These are phyloP conservation scores for Drosophila paramelanica DNA, from an alignment of 2,888 invertebrate species.

Conservation along the genomic window DNA sequence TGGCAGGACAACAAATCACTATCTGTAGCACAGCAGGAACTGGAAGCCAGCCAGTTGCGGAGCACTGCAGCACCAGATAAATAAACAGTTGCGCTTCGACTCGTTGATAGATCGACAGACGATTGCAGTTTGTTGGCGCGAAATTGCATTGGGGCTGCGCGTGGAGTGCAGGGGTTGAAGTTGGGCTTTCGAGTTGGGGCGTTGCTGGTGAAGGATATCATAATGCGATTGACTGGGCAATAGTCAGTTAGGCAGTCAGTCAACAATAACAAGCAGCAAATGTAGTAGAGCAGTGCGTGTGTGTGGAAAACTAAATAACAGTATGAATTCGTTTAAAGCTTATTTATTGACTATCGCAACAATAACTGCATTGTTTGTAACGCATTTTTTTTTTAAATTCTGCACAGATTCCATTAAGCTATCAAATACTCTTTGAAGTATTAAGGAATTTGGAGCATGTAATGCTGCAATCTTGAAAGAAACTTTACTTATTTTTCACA, in stretches of 20 bases:
- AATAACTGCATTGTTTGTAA: neutral
- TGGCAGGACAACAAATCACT: slow-evolving; percentile 76
- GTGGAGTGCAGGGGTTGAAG: neutral
- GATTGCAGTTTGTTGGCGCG: slow-evolving; percentile 58
- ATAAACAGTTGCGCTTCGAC: slow-evolving; percentile 55
- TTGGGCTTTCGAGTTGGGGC: neutral
- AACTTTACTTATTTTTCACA: slow-evolving; percentile 58
- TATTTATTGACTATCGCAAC: neutral
- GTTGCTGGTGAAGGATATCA: slow-evolving; percentile 27
- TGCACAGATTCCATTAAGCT: too few species aligned
- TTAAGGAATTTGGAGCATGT: slow-evolving; percentile 1
- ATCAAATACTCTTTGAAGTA: neutral
- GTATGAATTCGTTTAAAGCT: neutral
- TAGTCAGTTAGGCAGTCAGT: slow-evolving; percentile 9
- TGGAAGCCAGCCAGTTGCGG: slow-evolving; percentile 28
- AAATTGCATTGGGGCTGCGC: slow-evolving; percentile 45
- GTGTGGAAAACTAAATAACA: neutral
- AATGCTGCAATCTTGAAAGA: slow-evolving; percentile 16
- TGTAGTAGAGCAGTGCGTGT: neutral
- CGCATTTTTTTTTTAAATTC: neutral
- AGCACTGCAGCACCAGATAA: slow-evolving; percentile 48
- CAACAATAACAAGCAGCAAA: slow-evolving; percentile 21
- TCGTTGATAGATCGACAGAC: slow-evolving; percentile 70
- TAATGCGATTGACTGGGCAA: slow-evolving; percentile 46
- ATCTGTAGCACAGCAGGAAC: slow-evolving; percentile 50